A percentile compares a stretch with the other conserved stretches of the same genome.
Conservation (phyloP, 2,113 vertebrate species). For the Eudyptes chrysolophus region DNA sequence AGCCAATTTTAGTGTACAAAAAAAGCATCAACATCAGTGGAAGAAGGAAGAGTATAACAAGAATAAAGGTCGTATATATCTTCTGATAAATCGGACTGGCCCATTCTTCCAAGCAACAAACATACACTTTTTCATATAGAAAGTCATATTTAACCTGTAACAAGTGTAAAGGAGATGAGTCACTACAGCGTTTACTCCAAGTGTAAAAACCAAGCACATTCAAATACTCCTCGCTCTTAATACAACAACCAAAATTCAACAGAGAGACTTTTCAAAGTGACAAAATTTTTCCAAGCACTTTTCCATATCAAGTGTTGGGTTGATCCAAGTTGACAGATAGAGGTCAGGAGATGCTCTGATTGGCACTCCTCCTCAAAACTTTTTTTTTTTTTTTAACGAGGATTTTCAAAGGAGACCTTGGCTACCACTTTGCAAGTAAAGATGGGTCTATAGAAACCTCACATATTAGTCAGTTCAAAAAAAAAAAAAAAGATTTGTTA, state of each 20-base stretch:
- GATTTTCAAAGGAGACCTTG: not conserved
- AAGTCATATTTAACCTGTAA: slow-evolving; percentile 79
- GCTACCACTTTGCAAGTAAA: not conserved
- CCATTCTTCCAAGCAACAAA: slow-evolving; percentile 79
- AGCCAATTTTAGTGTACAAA: slow-evolving; percentile 73
- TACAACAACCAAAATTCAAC: not conserved
- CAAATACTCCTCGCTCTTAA: not conserved
- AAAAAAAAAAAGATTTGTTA: not conserved
- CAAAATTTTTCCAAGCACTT: not conserved
- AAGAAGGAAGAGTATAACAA: slow-evolving; percentile 75
- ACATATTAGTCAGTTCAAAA: not conserved
- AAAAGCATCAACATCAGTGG: slow-evolving; percentile 73
- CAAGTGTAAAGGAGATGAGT: not conserved
- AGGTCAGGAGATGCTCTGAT: not conserved
- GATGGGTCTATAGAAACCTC: not conserved
- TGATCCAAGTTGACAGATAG: not conserved
- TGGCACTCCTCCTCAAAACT: not conserved
- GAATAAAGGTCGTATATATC: slow-evolving; percentile 72
- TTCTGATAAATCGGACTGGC: slow-evolving; percentile 67
- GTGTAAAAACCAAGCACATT: not conserved
- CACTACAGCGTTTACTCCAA: not conserved
- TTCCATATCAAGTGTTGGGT: not conserved
- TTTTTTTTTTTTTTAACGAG: not conserved
- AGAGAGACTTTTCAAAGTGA: not conserved
- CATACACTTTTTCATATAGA: slow-evolving; percentile 69